Percentiles rank a stretch among this genome's conserved stretches.
Conservation (phyloP, 1,140 invertebrate genomes). For the Ctenoplectra terminalis region DNA sequence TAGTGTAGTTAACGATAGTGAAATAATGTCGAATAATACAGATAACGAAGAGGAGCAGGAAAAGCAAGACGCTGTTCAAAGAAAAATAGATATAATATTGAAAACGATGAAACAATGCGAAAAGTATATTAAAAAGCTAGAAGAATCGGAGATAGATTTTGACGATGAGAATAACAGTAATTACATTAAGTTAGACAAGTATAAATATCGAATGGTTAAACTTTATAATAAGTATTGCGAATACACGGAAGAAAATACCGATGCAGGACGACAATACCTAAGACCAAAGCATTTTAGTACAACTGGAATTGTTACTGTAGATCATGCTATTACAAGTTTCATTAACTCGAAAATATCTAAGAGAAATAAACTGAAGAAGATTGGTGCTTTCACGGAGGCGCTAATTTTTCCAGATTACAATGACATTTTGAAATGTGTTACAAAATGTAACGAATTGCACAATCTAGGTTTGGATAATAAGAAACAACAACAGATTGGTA, state of each 20-base stretch:
- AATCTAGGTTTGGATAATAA: slow-evolving; percentile 77
- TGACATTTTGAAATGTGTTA: slow-evolving; percentile 83
- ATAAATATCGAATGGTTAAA: slow-evolving; percentile 80
- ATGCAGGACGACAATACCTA: slow-evolving; percentile 80
- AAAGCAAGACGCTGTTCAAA: slow-evolving; percentile 64
- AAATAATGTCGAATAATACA: slow-evolving; percentile 76
- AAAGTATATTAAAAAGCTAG: slow-evolving; percentile 80
- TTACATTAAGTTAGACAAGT: slow-evolving; percentile 83
- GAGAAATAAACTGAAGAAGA: slow-evolving; percentile 71
- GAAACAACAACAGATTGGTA: slow-evolving; percentile 80
- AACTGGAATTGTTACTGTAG: slow-evolving; percentile 81
- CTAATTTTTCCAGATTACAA: slow-evolving; percentile 84
- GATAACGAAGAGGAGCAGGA: slow-evolving; percentile 70
- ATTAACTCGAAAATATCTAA: slow-evolving; percentile 77
- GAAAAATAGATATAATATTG: slow-evolving; percentile 79
- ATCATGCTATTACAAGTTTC: slow-evolving; percentile 83
- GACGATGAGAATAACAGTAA: slow-evolving; percentile 80
- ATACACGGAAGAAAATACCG: slow-evolving; percentile 82
- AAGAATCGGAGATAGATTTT: slow-evolving; percentile 78
- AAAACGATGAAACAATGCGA: slow-evolving; percentile 79
- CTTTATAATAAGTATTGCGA: slow-evolving; percentile 83
- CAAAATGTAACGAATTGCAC: slow-evolving; percentile 77
- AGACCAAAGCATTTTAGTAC: slow-evolving; percentile 79
- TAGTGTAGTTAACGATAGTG: slow-evolving; percentile 75
- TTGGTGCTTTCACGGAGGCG: slow-evolving; percentile 53